Base-by-base conservation (phyloP, 1,140 invertebrate genomes). In the Homalodisca vitripennis region DNA sequence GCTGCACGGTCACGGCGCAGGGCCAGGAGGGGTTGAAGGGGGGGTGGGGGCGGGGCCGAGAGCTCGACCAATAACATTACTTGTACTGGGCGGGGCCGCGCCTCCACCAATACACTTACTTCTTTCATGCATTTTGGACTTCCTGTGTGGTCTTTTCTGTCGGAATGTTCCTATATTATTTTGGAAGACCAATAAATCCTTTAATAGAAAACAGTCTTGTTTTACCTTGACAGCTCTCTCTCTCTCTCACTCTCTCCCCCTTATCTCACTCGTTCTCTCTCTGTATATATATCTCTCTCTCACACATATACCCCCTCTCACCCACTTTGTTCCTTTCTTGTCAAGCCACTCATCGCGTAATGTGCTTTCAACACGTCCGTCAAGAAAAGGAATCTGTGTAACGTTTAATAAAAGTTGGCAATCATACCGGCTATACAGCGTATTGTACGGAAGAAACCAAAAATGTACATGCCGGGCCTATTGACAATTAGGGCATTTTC, bases 151-250 rank as follows among this genome's bases (percentile, higher is more conserved):
- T 66, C 63, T 60, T 60, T 66, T 34, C 63, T 66, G 63, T 66
- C 63, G 63, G 63, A 66, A 66, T 66, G 63, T 66, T 66, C 63
- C 63, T 46, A 27, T 46, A 46, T 46, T 66, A 46, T 46, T 66
- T 66, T 47, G 63, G 41, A 66, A 66, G 32, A 66, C 32, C 41
- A 66, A 66, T 66, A 66, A 66, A 66, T 66, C 41, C 26, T 66
- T 13, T 66, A 66, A 66, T 66, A 66, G 63, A 66, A 66, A 66
- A 66, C 63, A 66, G 41, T 66, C 63, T 46, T 66, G 63, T 66
- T 66, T 66, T 47, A 20, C 34, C 26, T 31, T 66, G 63, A 66
- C 63, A 66, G 63, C 63, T 66, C 32, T 66, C 41, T 46, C 32
- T 29, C 63, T 47, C 30, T 47, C 63, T 63, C 41, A 47, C 32